Base-by-base conservation (phyloP, 2,888 invertebrate genomes). In the Galeopsomyia nigrocyanea region DNA sequence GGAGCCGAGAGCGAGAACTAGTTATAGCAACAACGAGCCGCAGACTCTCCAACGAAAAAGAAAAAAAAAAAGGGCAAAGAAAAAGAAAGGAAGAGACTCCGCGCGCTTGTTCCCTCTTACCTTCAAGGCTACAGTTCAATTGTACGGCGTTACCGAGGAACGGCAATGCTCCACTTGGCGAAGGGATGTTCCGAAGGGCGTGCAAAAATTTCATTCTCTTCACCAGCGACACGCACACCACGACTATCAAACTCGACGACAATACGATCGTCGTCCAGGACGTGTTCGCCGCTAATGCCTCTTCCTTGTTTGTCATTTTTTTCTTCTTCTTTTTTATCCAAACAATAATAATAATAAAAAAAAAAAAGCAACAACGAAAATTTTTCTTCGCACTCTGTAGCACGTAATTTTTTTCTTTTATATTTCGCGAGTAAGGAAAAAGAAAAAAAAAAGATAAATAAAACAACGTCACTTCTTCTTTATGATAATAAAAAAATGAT, bases 121-220 rank as follows among this genome's bases (percentile, higher is more conserved):
- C 85, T 79, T 85, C 83, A 66, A 82, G 83, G n/a, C 78, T 80
- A 71, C 85, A 83, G 57, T 81, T 82, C n/a, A 87, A 80, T 68
- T 84, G 83, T 49, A 80, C 78, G 2, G 84, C 84, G 70, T 87
- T 87, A 2, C 87, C 87, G 17, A 87, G 77, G n/a, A 87, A 46
- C 0, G 87, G 87, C 56, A 84, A 62, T 0, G 85, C 82, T 1
- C 39, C 39, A 1, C 58, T 73, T 2, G 86, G 87, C 19, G 80
- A 80, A 0, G 87, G 84, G 19, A 87, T 79, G 13, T 80, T 81
- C 19, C 82, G 77, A 31, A 85, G 70, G 0, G 79, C 78, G 69
- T 82, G 79, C 2, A 84, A 51, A 65, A 85, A 83, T 58, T 76
- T 81, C 13, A 68, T 76, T 31, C 84, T 78, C 64, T 77, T 76